Percentiles rank a stretch among this genome's conserved stretches.
These are phyloP conservation scores for Liposcelis brunnea DNA, from an alignment of 2,888 invertebrate genomes.

Conservation along the genomic window DNA sequence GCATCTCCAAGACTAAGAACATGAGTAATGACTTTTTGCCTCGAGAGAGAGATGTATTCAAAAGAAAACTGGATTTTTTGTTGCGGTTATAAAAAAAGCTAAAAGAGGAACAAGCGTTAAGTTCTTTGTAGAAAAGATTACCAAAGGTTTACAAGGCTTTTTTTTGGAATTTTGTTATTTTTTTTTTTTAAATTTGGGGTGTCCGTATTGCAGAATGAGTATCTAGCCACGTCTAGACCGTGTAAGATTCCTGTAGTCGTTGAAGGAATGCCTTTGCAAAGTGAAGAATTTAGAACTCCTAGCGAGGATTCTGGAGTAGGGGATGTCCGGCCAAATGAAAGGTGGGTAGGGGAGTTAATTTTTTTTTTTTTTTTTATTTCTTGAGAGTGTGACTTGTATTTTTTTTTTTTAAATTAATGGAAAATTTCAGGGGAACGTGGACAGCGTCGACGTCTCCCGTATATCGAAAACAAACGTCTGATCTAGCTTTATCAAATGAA, in stretches of 20 bases:
- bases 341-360: slow-evolving; percentile 1
- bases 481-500: slow-evolving; percentile 30
- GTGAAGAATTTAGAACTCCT: slow-evolving; percentile 35
- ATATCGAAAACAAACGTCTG: slow-evolving; percentile 22
- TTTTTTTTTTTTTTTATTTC: slow-evolving; percentile 4
- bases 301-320: slow-evolving; percentile 90
- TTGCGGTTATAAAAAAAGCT: too few relatives aligned
- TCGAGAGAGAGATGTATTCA: slow-evolving; percentile 3
- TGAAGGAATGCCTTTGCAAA: slow-evolving; percentile 15
- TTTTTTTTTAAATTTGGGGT: too few relatives aligned
- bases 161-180: too few relatives aligned
- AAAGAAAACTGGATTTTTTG: slow-evolving; percentile 1
- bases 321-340: slow-evolving; percentile 33
- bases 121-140: too few relatives aligned
- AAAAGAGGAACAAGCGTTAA: too few relatives aligned
- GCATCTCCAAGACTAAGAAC: too few relatives aligned
- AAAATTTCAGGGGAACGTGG: slow-evolving; percentile 5
- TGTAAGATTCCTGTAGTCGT: slow-evolving; percentile 16
- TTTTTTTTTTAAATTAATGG: not conserved
- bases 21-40: too few relatives aligned
- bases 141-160: too few relatives aligned
- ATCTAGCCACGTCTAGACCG: slow-evolving; percentile 15
- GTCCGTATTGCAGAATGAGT: slow-evolving; percentile 15
- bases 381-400: not conserved
- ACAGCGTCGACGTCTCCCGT: slow-evolving; percentile 7